Base-by-base conservation (phyloP, 2,113 vertebrate genomes). In the Sturnus vulgaris region DNA sequence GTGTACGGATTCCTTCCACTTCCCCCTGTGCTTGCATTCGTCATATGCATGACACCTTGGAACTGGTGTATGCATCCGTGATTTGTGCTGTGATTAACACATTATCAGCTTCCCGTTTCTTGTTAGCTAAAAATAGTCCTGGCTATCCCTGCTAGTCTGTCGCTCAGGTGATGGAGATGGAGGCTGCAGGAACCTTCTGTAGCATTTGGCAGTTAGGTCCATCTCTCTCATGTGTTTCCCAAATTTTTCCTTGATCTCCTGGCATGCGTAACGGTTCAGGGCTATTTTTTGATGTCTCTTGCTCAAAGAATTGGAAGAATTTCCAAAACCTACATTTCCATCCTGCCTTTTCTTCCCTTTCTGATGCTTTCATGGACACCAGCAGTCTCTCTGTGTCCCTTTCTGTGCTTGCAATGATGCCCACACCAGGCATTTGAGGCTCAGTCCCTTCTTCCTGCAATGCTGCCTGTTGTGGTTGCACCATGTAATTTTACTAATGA, bases 61-160 rank as follows among this genome's bases (percentile, higher is more conserved):
- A 97, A 95, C 88, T 71, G 81, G 94, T 82, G 40, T 78, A 57
- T 92, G 94, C 83, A 95, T 89, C 91, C 2, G 25, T 92, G 96
- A 95, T 87, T 96, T 97, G 93, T 87, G 86, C 95, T 95, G 89
- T 96, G 96, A 96, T 97, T 97, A 96, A 96, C 96, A 96, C 93
- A 96, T 97, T 97, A 97, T 96, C 95, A 95, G 95, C 94, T 95
- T 96, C 91, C 83, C 70, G 25, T 95, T 92, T 93, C 89, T 93
- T 10, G 28, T 89, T 97, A 95, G 86, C 96, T 97, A 95, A 96
- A 97, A 96, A 96, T 96, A 95, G 94, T 86, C 53, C 77, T 97
- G 95, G 96, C 94, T 93, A 97, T 93, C 89, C 61, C 77, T 95
- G 86, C 66, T 93, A 94, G 96, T 97, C 96, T 97, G 95, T 96